Conservation (phyloP, 2,113 vertebrate species). For the Crotalus horridus region DNA sequence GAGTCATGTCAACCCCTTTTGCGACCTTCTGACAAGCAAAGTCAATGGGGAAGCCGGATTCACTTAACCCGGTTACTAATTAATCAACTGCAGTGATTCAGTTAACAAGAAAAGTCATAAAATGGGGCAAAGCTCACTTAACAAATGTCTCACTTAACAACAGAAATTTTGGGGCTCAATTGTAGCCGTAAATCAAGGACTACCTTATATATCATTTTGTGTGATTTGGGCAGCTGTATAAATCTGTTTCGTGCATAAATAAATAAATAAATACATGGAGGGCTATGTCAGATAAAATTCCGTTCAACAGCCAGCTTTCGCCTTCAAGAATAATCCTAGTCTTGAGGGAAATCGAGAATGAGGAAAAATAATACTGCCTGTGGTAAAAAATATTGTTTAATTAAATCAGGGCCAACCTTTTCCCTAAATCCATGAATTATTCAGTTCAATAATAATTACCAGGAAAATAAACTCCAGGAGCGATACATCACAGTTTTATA, state of each 20-base stretch:
- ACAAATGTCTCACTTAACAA: background rate
- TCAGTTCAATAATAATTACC: constrained; percentile 11
- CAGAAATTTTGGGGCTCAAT: background rate
- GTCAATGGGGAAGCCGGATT: background rate
- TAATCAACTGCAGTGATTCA: background rate
- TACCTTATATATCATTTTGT: too few species aligned
- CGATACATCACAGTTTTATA: background rate
- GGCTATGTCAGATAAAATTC: background rate
- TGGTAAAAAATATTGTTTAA: background rate
- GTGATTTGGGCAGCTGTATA: background rate
- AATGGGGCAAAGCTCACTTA: background rate
- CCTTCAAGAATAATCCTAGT: background rate
- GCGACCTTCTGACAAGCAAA: background rate
- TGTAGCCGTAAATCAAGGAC: too few species aligned
- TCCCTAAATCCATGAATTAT: constrained; percentile 15
- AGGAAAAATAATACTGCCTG: constrained; percentile 3
- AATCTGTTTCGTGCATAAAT: background rate
- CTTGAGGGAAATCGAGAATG: constrained; percentile 5
- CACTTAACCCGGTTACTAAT: background rate
- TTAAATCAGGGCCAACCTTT: constrained; percentile 2
- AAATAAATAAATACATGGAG: background rate
- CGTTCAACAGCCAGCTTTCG: background rate
- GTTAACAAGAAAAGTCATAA: background rate
- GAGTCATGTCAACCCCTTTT: background rate
- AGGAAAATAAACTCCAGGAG: constrained; percentile 25